A percentile compares a stretch with the other conserved stretches of the same genome.
These are phyloP conservation scores for Microctenopoma steveboyesi DNA, from an alignment of 2,797 vertebrate genomes.

Conservation along the genomic window DNA sequence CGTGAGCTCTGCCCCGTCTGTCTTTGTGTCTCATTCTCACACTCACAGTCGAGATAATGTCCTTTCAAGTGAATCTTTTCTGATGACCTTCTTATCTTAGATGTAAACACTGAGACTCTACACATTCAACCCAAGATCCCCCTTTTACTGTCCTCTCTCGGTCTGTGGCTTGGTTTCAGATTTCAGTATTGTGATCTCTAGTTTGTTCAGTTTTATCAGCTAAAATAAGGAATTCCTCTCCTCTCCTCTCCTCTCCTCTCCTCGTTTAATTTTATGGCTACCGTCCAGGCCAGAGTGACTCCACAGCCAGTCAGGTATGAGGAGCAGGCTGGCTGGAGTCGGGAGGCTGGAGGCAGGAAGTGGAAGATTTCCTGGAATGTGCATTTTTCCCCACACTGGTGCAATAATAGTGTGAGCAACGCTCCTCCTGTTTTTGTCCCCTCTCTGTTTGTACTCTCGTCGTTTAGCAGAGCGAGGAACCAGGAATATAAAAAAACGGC, in stretches of 20 bases:
- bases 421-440: slow-evolving; percentile 79
- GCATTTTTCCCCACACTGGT: slow-evolving; percentile 80
- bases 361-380: slow-evolving; percentile 89
- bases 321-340: slow-evolving; percentile 75
- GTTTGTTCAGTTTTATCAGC: background rate
- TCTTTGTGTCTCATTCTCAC: slow-evolving; percentile 34
- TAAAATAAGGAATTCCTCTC: too few relatives aligned
- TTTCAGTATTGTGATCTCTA: background rate
- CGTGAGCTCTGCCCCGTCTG: slow-evolving; percentile 47
- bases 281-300: slow-evolving; percentile 44
- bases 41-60: slow-evolving; percentile 53
- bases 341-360: slow-evolving; percentile 83
- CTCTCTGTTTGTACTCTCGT: slow-evolving; percentile 50
- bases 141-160: slow-evolving; percentile 1
- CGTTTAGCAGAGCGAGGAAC: slow-evolving; percentile 42
- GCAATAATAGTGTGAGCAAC: slow-evolving; percentile 77
- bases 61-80: slow-evolving; percentile 66
- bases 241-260: too few relatives aligned
- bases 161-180: background rate
- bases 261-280: slow-evolving; percentile 30
- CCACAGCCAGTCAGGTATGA: slow-evolving; percentile 76
- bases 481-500: slow-evolving; percentile 23
- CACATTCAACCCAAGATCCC: slow-evolving; percentile 23
- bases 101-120: slow-evolving; percentile 50
- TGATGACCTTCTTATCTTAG: slow-evolving; percentile 62